Evolutionary conservation across 1,140 invertebrate species (phyloP).

Genomic region (Neodiprion lecontei): DNA sequence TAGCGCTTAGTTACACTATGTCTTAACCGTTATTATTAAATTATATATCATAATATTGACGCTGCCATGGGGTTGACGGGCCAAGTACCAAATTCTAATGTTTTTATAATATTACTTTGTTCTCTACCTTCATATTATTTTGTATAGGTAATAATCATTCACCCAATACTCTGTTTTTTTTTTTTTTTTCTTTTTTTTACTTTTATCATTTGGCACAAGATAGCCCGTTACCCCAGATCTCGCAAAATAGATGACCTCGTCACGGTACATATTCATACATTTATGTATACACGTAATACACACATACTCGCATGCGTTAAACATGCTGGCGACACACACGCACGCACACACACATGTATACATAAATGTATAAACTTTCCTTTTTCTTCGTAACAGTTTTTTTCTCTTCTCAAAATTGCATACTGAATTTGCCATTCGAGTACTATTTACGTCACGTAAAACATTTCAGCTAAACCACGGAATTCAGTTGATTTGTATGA

Average conservation of each 20-base stretch:
- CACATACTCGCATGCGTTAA: background rate
- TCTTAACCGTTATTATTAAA: slow-evolving; percentile 1
- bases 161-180: background rate
- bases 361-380: slow-evolving; percentile 8
- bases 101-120: too few species aligned
- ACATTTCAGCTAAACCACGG: too few species aligned
- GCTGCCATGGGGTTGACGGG: background rate
- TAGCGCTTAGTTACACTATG: background rate
- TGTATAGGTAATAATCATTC: background rate
- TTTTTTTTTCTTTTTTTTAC: too few species aligned
- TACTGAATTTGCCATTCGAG: background rate
- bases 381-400: background rate
- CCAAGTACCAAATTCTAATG: background rate
- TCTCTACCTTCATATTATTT: background rate
- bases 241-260: slow-evolving; percentile 46
- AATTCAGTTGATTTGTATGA: too few species aligned
- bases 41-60: background rate
- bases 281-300: background rate
- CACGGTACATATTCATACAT: slow-evolving; percentile 31
- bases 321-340: background rate
- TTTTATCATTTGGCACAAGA: background rate
- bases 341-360: background rate
- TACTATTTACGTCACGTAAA: background rate
- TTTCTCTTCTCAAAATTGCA: background rate
- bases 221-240: background rate